phyloP scores from a whole-genome alignment of 2,797 vertebrate species.

The Acanthurus leucopareius region DNA sequence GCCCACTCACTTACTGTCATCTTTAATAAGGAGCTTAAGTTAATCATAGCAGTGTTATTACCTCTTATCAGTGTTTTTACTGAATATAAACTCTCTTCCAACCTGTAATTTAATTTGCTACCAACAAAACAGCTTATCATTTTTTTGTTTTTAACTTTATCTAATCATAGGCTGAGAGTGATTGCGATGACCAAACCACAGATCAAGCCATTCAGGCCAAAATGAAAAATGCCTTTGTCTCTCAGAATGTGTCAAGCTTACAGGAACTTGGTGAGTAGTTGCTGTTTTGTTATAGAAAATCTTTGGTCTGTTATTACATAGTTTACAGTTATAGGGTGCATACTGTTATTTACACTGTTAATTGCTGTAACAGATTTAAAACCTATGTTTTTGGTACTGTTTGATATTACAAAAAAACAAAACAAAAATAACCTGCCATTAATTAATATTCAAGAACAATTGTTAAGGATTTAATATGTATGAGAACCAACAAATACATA shows the following conservation, averaged over 20 bases:
- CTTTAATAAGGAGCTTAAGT: not conserved
- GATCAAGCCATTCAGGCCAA: conserved; percentile 94
- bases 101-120: not conserved
- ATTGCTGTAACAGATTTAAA: not conserved
- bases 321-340: not conserved
- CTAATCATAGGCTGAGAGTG: conserved; percentile 89
- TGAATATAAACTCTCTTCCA: not conserved
- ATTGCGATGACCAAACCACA: conserved; percentile 91
- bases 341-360: not conserved
- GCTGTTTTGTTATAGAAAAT: not conserved
- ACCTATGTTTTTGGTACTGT: not conserved
- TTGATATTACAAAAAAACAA: not conserved
- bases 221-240: conserved; percentile 97
- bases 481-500: not conserved
- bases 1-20: not conserved
- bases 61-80: not conserved
- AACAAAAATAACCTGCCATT: not conserved
- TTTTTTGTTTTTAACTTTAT: conserved; percentile 8
- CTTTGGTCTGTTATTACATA: not conserved
- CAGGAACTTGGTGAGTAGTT: conserved; percentile 94
- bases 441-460: not conserved
- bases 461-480: not conserved
- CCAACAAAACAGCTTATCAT: not conserved
- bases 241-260: conserved; percentile 98
- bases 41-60: not conserved